Base-by-base conservation (phyloP, 53 echinoderm and acorn worm genomes). In the Stichopus horrens region DNA sequence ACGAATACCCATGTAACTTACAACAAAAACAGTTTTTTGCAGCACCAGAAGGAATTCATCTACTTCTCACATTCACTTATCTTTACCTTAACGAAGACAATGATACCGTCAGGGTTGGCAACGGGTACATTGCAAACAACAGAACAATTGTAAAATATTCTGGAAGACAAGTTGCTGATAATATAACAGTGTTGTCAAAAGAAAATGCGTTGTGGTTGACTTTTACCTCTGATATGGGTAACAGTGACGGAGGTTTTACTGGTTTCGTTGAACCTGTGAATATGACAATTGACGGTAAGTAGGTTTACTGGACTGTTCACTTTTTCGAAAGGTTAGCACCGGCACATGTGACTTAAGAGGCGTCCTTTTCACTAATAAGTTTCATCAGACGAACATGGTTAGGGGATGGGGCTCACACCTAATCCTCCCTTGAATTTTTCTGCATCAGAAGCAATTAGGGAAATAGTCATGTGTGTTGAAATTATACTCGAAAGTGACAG, bases 101-200 rank as follows among this genome's bases (percentile, higher is more conserved):
- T 13, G 79, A 79, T 18, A 54, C 9, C n/a, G 23, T 79, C 4
- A 79, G 53, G 54, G 79, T 79, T 53, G 79, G 79, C 53, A 79
- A 79, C 51, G 79, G 79, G 14, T 13, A 79, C 54, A 9, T 55
- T 5, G 5, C 56, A 79, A 79, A 79, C 56, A 7, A 53, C 7
- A 19, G 19, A 79, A 53, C 8, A 10, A 7, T 54, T 55, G 10
- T 79, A n/a, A 6, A 7, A 5, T 13, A 68, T 16, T 11, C 23
- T 22, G 37, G 55, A 14, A 19, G 71, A 6, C 7, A 18, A 68
- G 8, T 16, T 68, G 6, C 4, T 71, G 6, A 71, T 18, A 20
- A 71, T n/a, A 71, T 19, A 21, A 13, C n/a, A 16, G 71, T 71
- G 18, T 71, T 71, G n/a, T 71, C 71, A 71, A n/a, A 71, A 5